A percentile compares a stretch with the other conserved stretches of the same genome.
phyloP scores from a whole-genome alignment of 1,140 invertebrate genomes.

The Drosophila rhopaloa region DNA sequence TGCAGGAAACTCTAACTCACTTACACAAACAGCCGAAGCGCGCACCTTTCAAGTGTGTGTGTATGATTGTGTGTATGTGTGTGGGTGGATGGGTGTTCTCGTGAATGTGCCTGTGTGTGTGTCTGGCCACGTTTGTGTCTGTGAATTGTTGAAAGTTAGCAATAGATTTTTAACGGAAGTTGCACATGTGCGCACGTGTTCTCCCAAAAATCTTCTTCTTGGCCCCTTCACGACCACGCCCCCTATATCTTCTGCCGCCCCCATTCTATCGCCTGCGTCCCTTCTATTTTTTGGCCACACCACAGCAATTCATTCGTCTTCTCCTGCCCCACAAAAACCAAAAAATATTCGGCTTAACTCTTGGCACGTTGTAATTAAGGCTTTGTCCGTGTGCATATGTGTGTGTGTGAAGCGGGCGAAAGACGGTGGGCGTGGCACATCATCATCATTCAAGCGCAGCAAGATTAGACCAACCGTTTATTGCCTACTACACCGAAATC shows the following conservation, averaged over 20 bases:
- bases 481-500: slow-evolving; percentile 27
- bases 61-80: slow-evolving; percentile 3
- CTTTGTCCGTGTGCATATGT: slow-evolving; percentile 36
- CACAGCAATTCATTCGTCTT: slow-evolving; percentile 49
- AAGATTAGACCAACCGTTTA: slow-evolving; percentile 76
- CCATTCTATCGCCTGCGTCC: not conserved
- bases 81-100: slow-evolving; percentile 1
- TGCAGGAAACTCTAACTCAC: slow-evolving; percentile 82
- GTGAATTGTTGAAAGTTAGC: slow-evolving; percentile 81
- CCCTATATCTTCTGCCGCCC: not conserved
- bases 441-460: slow-evolving; percentile 80
- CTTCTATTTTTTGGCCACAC: not conserved
- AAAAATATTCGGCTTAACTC: slow-evolving; percentile 52
- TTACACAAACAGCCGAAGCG: slow-evolving; percentile 70
- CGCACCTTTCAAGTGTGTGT: slow-evolving; percentile 35
- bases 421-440: slow-evolving; percentile 69
- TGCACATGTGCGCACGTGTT: slow-evolving; percentile 82
- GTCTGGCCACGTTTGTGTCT: slow-evolving; percentile 44
- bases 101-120: slow-evolving; percentile 24
- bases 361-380: slow-evolving; percentile 76
- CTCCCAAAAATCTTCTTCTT: slow-evolving; percentile 35
- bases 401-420: not conserved
- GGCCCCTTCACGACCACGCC: slow-evolving; percentile 1
- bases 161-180: slow-evolving; percentile 83
- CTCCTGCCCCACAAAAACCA: slow-evolving; percentile 24